A percentile compares a stretch with the other conserved stretches of the same genome.
Evolutionary conservation across 2,797 vertebrate species (phyloP).

Genomic region (Falco biarmicus): DNA sequence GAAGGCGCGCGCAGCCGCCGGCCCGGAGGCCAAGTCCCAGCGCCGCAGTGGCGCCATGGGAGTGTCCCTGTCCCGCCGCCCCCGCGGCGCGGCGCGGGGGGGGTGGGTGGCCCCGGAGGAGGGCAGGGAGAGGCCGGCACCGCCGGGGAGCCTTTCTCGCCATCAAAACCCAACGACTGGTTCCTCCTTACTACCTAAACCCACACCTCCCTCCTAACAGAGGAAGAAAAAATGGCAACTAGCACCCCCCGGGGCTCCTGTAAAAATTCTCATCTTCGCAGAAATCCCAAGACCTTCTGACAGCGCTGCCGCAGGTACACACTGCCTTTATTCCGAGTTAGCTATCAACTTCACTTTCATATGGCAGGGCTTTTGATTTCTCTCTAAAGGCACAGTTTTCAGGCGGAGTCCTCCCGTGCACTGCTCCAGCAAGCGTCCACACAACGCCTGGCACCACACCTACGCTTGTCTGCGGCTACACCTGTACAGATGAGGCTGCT

Average conservation of each 20-base stretch:
- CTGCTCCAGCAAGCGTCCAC: rapidly evolving
- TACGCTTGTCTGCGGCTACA: rapidly evolving
- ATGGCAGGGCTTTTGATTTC: not conserved
- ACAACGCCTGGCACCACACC: not conserved
- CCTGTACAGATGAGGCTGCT: no score
- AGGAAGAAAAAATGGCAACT: not conserved
- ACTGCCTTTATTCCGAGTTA: not conserved
- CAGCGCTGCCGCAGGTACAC: rapidly evolving
- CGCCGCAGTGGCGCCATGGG: not conserved
- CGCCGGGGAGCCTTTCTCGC: rapidly evolving
- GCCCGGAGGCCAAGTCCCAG: not conserved
- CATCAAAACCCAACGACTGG: rapidly evolving
- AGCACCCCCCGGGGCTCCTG: rapidly evolving
- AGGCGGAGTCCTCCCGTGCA: rapidly evolving
- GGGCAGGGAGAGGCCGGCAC: not conserved
- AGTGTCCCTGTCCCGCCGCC: not conserved
- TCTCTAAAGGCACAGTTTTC: not conserved
- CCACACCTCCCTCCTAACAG: rapidly evolving
- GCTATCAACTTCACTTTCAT: not conserved
- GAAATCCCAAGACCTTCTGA: not conserved
- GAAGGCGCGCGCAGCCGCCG: not conserved
- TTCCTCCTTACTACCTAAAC: not conserved
- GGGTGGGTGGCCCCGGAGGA: not conserved
- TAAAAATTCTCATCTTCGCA: not conserved
- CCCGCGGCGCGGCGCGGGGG: not conserved